These are phyloP conservation scores for Antedon mediterranea DNA, from an alignment of 53 echinoderm and acorn worm species.

Conservation along the genomic window DNA sequence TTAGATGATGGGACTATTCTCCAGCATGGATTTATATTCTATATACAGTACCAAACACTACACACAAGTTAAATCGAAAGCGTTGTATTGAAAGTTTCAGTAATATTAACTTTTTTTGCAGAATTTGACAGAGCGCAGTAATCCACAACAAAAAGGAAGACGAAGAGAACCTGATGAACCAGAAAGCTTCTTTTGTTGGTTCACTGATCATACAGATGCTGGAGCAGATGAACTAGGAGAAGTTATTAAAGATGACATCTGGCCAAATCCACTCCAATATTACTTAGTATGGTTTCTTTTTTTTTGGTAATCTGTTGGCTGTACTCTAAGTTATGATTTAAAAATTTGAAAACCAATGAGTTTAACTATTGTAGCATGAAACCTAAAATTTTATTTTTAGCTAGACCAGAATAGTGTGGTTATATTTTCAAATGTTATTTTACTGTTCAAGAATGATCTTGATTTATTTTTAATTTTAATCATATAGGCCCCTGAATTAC, in stretches of 20 bases:
- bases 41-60: too few relatives aligned
- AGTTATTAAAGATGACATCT: conserved; percentile 97
- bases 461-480: not conserved
- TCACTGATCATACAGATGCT: conserved; percentile 86
- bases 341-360: too few relatives aligned
- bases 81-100: too few relatives aligned
- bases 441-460: not conserved
- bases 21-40: too few relatives aligned
- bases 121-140: conserved; percentile 80
- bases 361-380: too few relatives aligned
- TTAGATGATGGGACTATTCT: too few relatives aligned
- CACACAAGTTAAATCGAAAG: too few relatives aligned
- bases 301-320: too few relatives aligned
- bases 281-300: conserved; percentile 67
- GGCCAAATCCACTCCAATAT: conserved; percentile 98
- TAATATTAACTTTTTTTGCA: conserved; percentile 20
- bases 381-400: too few relatives aligned
- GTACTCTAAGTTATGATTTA: too few relatives aligned
- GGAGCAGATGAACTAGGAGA: conserved; percentile 96
- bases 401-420: not conserved
- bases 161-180: conserved; percentile 24
- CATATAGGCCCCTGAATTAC: conserved; percentile 46
- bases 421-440: not conserved
- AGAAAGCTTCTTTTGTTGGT: conserved; percentile 99
- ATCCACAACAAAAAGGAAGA: conserved; percentile 31